Conservation (phyloP, 2,797 vertebrate species). For the Mallotus villosus region DNA sequence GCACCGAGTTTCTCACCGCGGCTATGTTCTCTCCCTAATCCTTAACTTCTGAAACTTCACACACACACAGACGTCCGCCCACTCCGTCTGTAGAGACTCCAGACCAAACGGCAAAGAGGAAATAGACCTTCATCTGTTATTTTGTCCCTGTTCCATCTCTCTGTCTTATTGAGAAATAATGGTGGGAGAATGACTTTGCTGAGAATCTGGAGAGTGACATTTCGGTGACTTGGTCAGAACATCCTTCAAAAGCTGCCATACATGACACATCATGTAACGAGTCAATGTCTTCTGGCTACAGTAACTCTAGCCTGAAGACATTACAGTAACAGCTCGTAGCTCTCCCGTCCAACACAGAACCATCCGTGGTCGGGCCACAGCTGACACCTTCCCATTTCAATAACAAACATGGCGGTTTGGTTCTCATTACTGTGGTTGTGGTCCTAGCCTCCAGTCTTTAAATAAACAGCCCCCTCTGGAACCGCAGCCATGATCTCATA, state of each 20-base stretch:
- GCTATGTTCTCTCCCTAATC: constrained; percentile 43
- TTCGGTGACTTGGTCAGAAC: constrained; percentile 13
- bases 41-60: constrained; percentile 64
- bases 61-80: constrained; percentile 48
- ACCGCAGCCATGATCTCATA: constrained; percentile 55
- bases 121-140: constrained; percentile 54
- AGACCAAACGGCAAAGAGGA: constrained; percentile 33
- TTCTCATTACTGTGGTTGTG: constrained; percentile 65
- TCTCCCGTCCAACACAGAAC: constrained; percentile 36
- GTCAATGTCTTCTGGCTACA: constrained; percentile 42
- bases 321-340: constrained; percentile 19
- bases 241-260: constrained; percentile 32
- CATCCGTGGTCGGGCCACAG: constrained; percentile 58
- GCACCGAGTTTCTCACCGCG: constrained; percentile 59
- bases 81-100: constrained; percentile 38
- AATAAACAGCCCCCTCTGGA: constrained; percentile 70
- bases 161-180: constrained; percentile 13
- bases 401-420: constrained; percentile 69
- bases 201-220: background rate
- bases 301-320: constrained; percentile 12
- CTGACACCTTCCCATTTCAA: constrained; percentile 66
- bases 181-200: constrained; percentile 8
- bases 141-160: background rate
- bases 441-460: constrained; percentile 64
- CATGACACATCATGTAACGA: constrained; percentile 40